Evolutionary conservation across 1,140 invertebrate species (phyloP).

Genomic region (Drosophila paulistorum): DNA sequence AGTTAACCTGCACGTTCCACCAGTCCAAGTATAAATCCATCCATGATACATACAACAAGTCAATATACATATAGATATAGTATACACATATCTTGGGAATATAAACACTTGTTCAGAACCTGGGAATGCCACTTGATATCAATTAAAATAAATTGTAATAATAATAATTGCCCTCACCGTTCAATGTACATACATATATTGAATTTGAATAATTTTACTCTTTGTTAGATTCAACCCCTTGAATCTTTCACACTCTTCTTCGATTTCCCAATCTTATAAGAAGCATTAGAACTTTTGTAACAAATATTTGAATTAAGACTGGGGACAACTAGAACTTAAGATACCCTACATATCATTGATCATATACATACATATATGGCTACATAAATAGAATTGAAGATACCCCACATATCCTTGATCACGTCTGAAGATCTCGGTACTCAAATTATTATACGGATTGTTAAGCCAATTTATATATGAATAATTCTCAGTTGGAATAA

Average conservation of each 20-base stretch:
- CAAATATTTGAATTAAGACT: too few species aligned
- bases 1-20: conserved; percentile 48
- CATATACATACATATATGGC: too few species aligned
- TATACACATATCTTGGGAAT: conserved; percentile 61
- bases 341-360: too few species aligned
- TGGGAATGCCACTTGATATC: conserved; percentile 60
- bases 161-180: conserved; percentile 46
- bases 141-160: conserved; percentile 74
- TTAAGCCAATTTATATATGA: too few species aligned
- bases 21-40: conserved; percentile 49
- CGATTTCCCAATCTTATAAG: too few species aligned
- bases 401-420: too few species aligned
- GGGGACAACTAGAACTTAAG: too few species aligned
- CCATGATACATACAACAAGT: conserved; percentile 23
- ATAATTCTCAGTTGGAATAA: too few species aligned
- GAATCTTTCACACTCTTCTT: conserved; percentile 24
- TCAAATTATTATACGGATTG: too few species aligned
- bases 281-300: too few species aligned
- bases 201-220: conserved; percentile 39
- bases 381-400: too few species aligned
- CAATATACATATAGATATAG: conserved; percentile 20
- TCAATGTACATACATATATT: conserved; percentile 17
- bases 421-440: too few species aligned
- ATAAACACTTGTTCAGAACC: conserved; percentile 57
- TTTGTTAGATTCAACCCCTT: not conserved